These are phyloP conservation scores for Proisotoma minuta DNA, from an alignment of 2,888 invertebrate genomes.

Conservation along the genomic window DNA sequence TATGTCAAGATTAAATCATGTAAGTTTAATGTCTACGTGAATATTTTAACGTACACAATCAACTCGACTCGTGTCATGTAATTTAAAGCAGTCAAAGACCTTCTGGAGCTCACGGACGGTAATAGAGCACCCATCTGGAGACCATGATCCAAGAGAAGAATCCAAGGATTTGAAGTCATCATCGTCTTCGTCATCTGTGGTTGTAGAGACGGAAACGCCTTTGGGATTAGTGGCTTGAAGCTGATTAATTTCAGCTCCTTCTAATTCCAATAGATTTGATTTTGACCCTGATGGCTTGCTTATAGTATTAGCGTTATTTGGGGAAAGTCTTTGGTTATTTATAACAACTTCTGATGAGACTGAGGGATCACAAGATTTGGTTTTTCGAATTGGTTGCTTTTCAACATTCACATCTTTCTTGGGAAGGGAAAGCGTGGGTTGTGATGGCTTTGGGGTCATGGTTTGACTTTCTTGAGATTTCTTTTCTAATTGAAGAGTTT, in stretches of 20 bases:
- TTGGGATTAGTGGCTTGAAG: background rate
- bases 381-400: background rate
- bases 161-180: slow-evolving; percentile 9
- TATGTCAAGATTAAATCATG: background rate
- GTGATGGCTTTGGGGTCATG: slow-evolving; percentile 20
- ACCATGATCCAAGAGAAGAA: no score
- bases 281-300: background rate
- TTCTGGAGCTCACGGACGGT: slow-evolving; percentile 30
- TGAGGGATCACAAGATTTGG: background rate
- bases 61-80: slow-evolving; percentile 16
- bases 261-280: background rate
- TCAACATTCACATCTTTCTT: background rate
- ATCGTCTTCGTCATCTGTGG: background rate
- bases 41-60: slow-evolving; percentile 43
- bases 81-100: slow-evolving; percentile 42
- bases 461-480: no score
- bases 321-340: background rate
- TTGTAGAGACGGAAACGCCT: background rate
- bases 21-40: background rate
- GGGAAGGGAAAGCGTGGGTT: slow-evolving; percentile 19
- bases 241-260: background rate
- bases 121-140: slow-evolving; percentile 29
- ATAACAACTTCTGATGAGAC: background rate
- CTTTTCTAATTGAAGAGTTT: slow-evolving; percentile 1
- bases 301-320: no score